Base-by-base conservation (phyloP, 2,888 invertebrate species). In the Xestia ashworthii region DNA sequence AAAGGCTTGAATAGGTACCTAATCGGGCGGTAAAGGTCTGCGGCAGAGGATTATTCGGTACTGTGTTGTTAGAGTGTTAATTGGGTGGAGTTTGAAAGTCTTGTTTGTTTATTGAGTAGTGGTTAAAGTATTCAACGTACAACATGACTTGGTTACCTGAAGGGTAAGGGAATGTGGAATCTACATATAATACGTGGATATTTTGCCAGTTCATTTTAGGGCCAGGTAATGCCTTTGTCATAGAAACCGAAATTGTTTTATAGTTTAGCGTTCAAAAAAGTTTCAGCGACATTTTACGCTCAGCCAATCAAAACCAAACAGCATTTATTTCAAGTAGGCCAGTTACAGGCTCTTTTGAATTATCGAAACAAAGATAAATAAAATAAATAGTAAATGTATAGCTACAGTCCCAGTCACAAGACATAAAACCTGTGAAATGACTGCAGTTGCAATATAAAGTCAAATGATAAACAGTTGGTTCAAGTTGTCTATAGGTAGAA, bases 1-100 rank as follows among this genome's bases (percentile, higher is more conserved):
- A 88, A 90, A 89, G 91, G 91, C 86, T 90, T 90, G 90, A 91
- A 90, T 91, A 90, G 89, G 89, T 89, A 90, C 90, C 92, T 92
- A 93, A 93, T 92, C 90, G 90, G 83, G 74, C 78, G 80, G 73
- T 72, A 82, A 87, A 84, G 80, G 82, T 79, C 80, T 78, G 55
- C 62, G 76, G 80, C 82, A 85, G 74, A 82, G 83, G 83, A 77
- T 78, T 74, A 83, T 68, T 66, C 78, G 60, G 66, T 32, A 71
- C 71, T 69, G 69, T 81, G 67, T 77, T 76, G 71, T 74, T 71
- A 50, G 12, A 46, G 66, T 68, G 84, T 74, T 77, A 76, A 76
- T 73, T 60, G 55, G 38, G 50, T 50, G 19, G 32, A 50, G 44
- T 78, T 62, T 44, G 11, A 38, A 65, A 71, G 50, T 71, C n/a